Evolutionary conservation across 2,888 invertebrate genomes (phyloP).

Genomic region (Tyria jacobaeae): DNA sequence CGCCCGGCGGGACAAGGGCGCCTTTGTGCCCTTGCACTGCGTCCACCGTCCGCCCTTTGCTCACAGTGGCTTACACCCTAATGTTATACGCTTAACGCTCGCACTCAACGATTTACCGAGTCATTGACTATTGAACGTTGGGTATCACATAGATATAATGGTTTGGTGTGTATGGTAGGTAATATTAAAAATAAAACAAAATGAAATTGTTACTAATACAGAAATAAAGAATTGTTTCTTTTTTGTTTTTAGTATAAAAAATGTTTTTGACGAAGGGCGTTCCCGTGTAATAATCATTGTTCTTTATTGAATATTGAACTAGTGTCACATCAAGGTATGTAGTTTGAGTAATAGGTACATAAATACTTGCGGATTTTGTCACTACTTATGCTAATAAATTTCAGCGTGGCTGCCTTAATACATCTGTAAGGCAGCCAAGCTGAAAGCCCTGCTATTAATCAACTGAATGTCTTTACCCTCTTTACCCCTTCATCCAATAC

Average conservation of each 20-base stretch:
- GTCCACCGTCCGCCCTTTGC: slow-evolving; percentile 56
- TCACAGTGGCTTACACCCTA: slow-evolving; percentile 17
- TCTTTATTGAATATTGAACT: too few relatives aligned
- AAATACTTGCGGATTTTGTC: neutral
- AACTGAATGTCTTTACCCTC: too few relatives aligned
- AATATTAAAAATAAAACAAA: neutral
- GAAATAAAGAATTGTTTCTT: too few relatives aligned
- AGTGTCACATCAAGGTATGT: too few relatives aligned
- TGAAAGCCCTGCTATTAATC: neutral
- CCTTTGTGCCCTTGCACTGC: slow-evolving; percentile 75
- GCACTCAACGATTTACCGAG: slow-evolving; percentile 14
- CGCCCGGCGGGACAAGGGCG: slow-evolving; percentile 78
- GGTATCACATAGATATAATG: neutral
- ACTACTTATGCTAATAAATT: neutral
- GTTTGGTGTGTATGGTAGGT: neutral
- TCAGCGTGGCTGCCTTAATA: too few relatives aligned
- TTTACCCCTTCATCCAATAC: neutral
- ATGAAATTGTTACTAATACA: too few relatives aligned
- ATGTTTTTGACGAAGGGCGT: too few relatives aligned
- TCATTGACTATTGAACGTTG: slow-evolving; percentile 14
- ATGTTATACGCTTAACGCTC: slow-evolving; percentile 14
- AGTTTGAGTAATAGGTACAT: too few relatives aligned
- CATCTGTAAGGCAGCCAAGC: neutral
- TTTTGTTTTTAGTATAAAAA: too few relatives aligned
- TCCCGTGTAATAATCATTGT: too few relatives aligned